A percentile compares a stretch with the other conserved stretches of the same genome.
These are phyloP conservation scores for Megathymus violae DNA, from an alignment of 1,140 invertebrate species.

Conservation along the genomic window DNA sequence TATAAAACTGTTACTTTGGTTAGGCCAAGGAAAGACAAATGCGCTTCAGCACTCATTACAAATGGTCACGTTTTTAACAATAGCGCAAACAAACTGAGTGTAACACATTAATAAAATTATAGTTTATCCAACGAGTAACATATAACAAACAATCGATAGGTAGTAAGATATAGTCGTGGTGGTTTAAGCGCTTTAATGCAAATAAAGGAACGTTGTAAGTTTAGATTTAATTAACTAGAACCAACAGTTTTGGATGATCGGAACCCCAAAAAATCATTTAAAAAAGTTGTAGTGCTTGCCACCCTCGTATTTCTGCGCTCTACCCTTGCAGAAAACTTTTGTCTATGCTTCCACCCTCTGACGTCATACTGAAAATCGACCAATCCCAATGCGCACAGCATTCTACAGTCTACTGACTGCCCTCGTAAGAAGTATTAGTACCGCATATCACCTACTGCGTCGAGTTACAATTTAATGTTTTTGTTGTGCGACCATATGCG, in stretches of 20 bases:
- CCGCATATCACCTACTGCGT: slow-evolving; percentile 61
- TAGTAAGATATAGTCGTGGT: no score
- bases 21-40: no score
- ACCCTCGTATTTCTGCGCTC: slow-evolving; percentile 43
- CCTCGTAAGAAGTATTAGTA: slow-evolving; percentile 68
- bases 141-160: no score
- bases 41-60: no score
- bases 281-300: slow-evolving; percentile 16
- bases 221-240: no score
- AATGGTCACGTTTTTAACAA: no score
- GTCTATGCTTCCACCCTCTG: slow-evolving; percentile 80
- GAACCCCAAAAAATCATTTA: slow-evolving; percentile 17
- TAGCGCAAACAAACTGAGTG: no score
- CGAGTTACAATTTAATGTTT: slow-evolving; percentile 73
- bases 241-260: slow-evolving; percentile 23
- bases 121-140: no score
- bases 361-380: slow-evolving; percentile 82
- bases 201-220: no score
- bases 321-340: slow-evolving; percentile 63
- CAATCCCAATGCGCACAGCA: slow-evolving; percentile 76
- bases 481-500: slow-evolving; percentile 66
- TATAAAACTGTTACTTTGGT: no score
- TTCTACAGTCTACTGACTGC: slow-evolving; percentile 56
- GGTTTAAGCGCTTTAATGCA: no score
- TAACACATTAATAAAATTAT: no score